phyloP scores from a whole-genome alignment of 53 echinoderm and acorn worm species.

The Stichopus horrens region DNA sequence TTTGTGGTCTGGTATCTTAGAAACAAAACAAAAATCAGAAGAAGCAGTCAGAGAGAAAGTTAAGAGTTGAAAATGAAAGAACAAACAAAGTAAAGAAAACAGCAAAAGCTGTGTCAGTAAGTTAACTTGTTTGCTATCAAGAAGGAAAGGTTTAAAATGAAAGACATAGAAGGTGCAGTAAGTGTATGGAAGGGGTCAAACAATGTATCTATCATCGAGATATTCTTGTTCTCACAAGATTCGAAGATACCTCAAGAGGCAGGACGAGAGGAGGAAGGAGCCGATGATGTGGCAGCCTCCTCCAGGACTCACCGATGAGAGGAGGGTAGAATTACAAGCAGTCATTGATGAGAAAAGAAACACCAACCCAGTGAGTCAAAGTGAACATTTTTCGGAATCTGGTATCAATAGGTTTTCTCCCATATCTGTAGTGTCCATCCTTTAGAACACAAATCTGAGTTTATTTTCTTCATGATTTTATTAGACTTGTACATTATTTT shows the following conservation, averaged over 20 bases:
- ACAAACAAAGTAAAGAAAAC: no score
- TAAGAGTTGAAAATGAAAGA: no score
- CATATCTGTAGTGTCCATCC: not conserved
- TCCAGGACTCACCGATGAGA: conserved; percentile 90
- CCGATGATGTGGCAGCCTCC: conserved; percentile 86
- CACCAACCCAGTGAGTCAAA: not conserved
- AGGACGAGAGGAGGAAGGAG: conserved; percentile 75
- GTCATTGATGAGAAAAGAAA: conserved; percentile 60
- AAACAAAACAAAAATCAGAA: no score
- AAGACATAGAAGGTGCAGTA: no score
- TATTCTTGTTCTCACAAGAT: conserved; percentile 10
- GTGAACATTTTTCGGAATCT: not conserved
- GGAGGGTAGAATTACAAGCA: conserved; percentile 82
- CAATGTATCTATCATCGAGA: no score
- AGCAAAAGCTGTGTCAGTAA: no score
- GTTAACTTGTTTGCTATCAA: no score
- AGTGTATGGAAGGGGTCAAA: no score
- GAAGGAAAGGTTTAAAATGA: no score
- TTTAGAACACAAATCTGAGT: not conserved
- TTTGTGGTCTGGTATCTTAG: no score
- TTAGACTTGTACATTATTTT: no score
- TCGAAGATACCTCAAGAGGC: conserved; percentile 75
- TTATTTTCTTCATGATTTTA: not conserved
- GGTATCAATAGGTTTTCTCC: not conserved
- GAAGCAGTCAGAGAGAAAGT: no score